These are phyloP conservation scores for Eulithis testata DNA, from an alignment of 2,888 invertebrate genomes.

Conservation along the genomic window DNA sequence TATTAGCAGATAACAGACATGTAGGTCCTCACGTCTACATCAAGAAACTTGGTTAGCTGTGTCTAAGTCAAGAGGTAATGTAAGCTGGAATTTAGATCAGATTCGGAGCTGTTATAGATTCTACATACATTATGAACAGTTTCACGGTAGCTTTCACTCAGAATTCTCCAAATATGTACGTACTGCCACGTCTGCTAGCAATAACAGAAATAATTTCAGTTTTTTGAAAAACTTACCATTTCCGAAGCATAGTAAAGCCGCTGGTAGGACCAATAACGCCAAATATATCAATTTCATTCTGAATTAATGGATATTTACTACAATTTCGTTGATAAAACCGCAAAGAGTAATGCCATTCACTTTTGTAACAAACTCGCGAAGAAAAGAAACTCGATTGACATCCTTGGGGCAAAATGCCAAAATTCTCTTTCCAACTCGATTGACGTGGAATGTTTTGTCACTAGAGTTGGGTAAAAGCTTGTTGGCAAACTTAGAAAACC, in stretches of 20 bases:
- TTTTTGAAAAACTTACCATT: conserved; percentile 86
- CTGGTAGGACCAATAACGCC: conserved; percentile 87
- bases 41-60: no score
- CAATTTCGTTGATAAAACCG: conserved; percentile 53
- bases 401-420: conserved; percentile 69
- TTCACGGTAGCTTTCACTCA: conserved; percentile 58
- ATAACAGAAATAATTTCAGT: conserved; percentile 41
- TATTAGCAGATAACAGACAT: no score
- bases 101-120: neutral
- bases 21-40: no score
- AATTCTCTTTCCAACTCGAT: conserved; percentile 82
- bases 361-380: conserved; percentile 66
- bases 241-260: conserved; percentile 88
- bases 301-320: conserved; percentile 50
- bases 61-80: no score
- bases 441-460: conserved; percentile 83
- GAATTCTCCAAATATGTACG: conserved; percentile 50
- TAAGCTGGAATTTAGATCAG: neutral
- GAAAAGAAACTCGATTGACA: conserved; percentile 40
- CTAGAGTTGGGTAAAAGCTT: conserved; percentile 53
- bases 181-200: conserved; percentile 72
- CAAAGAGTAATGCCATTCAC: conserved; percentile 72
- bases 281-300: conserved; percentile 89
- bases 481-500: conserved; percentile 4
- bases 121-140: conserved; percentile 17